phyloP scores from a whole-genome alignment of 2,888 invertebrate species.

The Eumacrocentrus americanus region DNA sequence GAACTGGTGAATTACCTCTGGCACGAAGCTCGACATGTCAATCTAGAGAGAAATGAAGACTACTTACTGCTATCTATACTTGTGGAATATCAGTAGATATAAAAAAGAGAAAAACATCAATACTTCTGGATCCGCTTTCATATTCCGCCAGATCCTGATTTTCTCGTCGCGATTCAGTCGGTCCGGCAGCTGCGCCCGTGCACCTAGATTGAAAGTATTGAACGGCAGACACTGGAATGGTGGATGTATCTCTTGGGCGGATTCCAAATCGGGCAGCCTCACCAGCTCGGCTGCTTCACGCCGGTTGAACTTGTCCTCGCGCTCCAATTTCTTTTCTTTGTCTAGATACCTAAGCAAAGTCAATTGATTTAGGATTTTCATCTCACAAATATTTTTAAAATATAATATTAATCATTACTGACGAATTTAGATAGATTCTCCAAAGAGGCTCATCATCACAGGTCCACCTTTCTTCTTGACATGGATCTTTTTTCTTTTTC shows the following conservation, averaged over 20 bases:
- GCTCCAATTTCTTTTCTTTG: slow-evolving; percentile 34
- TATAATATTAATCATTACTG: slow-evolving; percentile 23
- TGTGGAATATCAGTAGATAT: neutral
- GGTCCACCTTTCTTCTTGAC: slow-evolving; percentile 29
- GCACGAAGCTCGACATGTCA: slow-evolving; percentile 29
- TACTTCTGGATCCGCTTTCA: slow-evolving; percentile 42
- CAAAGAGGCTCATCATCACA: slow-evolving; percentile 41
- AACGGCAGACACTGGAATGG: slow-evolving; percentile 41
- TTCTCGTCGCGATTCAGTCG: slow-evolving; percentile 39
- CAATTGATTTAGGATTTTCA: neutral
- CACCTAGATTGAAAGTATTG: slow-evolving; percentile 40
- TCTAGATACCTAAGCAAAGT: slow-evolving; percentile 38
- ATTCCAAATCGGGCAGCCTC: slow-evolving; percentile 39
- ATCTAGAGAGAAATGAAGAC: slow-evolving; percentile 30
- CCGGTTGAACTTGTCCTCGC: slow-evolving; percentile 40
- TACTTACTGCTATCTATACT: too few species aligned
- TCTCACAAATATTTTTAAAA: neutral
- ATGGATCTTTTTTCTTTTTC: slow-evolving; percentile 17
- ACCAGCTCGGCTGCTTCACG: slow-evolving; percentile 35
- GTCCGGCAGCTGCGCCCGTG: slow-evolving; percentile 35
- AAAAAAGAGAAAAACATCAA: slow-evolving; percentile 13
- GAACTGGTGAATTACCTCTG: slow-evolving; percentile 24
- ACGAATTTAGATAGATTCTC: slow-evolving; percentile 45
- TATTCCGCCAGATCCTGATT: slow-evolving; percentile 47
- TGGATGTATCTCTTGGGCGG: slow-evolving; percentile 34